These are phyloP conservation scores for Sarcophaga variegata DNA, from an alignment of 2,888 invertebrate genomes.

Conservation along the genomic window DNA sequence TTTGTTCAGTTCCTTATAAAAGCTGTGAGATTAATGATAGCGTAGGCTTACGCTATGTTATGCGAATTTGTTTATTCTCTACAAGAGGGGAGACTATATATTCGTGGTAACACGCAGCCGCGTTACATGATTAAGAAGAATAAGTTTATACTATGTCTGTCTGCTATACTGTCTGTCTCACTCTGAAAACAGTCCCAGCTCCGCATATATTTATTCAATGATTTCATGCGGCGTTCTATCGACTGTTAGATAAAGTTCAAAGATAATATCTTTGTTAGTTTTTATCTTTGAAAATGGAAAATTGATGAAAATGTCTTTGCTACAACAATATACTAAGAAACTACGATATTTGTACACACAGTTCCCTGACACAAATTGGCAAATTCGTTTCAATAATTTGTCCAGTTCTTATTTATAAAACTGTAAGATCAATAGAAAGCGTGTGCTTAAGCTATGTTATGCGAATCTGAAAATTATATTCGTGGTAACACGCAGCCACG, in stretches of 20 bases:
- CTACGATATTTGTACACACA: slow-evolving; percentile 36
- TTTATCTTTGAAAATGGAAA: slow-evolving; percentile 54
- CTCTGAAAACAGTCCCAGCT: slow-evolving; percentile 79
- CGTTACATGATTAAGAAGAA: slow-evolving; percentile 74
- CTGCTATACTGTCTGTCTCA: slow-evolving; percentile 3
- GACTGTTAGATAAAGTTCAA: slow-evolving; percentile 77
- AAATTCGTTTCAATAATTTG: slow-evolving; percentile 45
- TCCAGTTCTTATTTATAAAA: slow-evolving; percentile 66
- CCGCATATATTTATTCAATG: slow-evolving; percentile 76
- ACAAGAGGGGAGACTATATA: slow-evolving; percentile 36
- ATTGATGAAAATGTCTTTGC: slow-evolving; percentile 78
- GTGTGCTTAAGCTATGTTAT: slow-evolving; percentile 82
- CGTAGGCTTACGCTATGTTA: slow-evolving; percentile 81
- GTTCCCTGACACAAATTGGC: slow-evolving; percentile 66
- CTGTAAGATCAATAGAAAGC: slow-evolving; percentile 79
- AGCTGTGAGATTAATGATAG: slow-evolving; percentile 78
- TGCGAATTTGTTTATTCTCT: slow-evolving; percentile 72
- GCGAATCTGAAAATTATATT: slow-evolving; percentile 75
- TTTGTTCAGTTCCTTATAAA: slow-evolving; percentile 60
- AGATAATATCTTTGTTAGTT: slow-evolving; percentile 77
- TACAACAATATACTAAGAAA: slow-evolving; percentile 64
- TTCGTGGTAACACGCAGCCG: slow-evolving; percentile 81
- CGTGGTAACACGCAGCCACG: slow-evolving; percentile 81
- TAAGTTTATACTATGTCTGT: background rate
- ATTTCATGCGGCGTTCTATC: slow-evolving; percentile 78